A percentile compares a stretch with the other conserved stretches of the same genome.
These are phyloP conservation scores for Enoplosus armatus DNA, from an alignment of 2,797 vertebrate genomes.

Conservation along the genomic window DNA sequence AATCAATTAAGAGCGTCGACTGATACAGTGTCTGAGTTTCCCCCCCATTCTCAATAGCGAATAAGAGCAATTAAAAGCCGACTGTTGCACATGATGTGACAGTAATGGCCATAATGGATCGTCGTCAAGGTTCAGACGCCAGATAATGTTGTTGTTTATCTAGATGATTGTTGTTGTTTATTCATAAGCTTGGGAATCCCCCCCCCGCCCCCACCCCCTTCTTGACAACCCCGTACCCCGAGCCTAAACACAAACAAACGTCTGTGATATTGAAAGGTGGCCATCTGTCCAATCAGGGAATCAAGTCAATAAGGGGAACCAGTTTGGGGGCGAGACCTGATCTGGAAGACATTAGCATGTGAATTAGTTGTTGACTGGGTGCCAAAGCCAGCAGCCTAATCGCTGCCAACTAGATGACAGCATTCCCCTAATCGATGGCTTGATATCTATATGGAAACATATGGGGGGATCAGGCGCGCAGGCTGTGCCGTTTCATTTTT, in stretches of 20 bases:
- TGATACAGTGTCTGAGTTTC: slow-evolving; percentile 69
- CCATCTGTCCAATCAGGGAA: slow-evolving; percentile 87
- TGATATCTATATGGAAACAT: slow-evolving; percentile 80
- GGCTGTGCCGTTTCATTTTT: slow-evolving; percentile 53
- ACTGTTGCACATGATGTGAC: slow-evolving; percentile 79
- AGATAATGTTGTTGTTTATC: slow-evolving; percentile 85
- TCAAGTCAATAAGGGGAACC: slow-evolving; percentile 83
- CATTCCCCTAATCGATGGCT: slow-evolving; percentile 80
- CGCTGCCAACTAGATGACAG: slow-evolving; percentile 81
- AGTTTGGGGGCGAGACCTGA: slow-evolving; percentile 84
- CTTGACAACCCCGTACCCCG: slow-evolving; percentile 48
- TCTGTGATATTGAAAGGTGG: slow-evolving; percentile 82
- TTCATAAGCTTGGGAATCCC: slow-evolving; percentile 75
- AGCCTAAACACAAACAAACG: slow-evolving; percentile 81
- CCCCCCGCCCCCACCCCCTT: neutral
- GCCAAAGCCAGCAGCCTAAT: slow-evolving; percentile 81
- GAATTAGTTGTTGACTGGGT: slow-evolving; percentile 84
- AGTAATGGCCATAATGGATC: slow-evolving; percentile 82
- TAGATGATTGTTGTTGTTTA: slow-evolving; percentile 81
- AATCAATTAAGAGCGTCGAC: slow-evolving; percentile 80
- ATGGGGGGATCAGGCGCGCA: slow-evolving; percentile 71
- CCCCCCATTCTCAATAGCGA: slow-evolving; percentile 65
- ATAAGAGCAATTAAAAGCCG: slow-evolving; percentile 80
- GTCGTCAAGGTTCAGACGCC: slow-evolving; percentile 79
- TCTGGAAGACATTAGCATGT: slow-evolving; percentile 87